Percentiles rank a stretch among this genome's conserved stretches.
These are phyloP conservation scores for Tragelaphus scriptus DNA, from an alignment of 2,113 vertebrate species.

Conservation along the genomic window DNA sequence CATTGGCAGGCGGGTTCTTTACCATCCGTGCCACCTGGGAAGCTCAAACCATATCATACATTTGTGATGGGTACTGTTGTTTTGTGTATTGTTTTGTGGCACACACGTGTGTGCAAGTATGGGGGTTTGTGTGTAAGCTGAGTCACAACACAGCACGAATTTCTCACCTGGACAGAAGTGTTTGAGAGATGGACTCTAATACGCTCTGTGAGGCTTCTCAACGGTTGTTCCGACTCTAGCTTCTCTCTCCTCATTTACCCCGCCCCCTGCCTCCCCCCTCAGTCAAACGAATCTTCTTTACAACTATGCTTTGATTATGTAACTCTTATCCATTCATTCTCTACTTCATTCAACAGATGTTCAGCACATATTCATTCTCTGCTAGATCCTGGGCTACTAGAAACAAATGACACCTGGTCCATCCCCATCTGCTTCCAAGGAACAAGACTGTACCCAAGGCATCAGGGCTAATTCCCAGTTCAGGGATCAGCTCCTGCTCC, in stretches of 20 bases:
- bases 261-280: accelerated
- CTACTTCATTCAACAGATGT: neutral
- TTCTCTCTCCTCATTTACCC: neutral
- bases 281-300: neutral
- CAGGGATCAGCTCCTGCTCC: neutral
- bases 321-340: neutral
- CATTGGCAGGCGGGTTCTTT: neutral
- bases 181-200: neutral
- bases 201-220: neutral
- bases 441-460: accelerated
- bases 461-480: neutral
- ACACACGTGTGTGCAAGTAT: neutral
- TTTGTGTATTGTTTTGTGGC: neutral
- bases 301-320: neutral
- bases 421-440: neutral
- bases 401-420: neutral
- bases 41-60: neutral
- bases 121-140: neutral
- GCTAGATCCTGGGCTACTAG: neutral
- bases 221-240: too few relatives aligned
- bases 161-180: neutral
- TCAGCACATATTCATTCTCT: neutral
- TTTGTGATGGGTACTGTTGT: neutral
- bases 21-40: neutral
- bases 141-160: neutral